A percentile compares a stretch with the other conserved stretches of the same genome.
Conservation (phyloP, 2,113 vertebrate genomes). For the Corythaeola cristata region DNA sequence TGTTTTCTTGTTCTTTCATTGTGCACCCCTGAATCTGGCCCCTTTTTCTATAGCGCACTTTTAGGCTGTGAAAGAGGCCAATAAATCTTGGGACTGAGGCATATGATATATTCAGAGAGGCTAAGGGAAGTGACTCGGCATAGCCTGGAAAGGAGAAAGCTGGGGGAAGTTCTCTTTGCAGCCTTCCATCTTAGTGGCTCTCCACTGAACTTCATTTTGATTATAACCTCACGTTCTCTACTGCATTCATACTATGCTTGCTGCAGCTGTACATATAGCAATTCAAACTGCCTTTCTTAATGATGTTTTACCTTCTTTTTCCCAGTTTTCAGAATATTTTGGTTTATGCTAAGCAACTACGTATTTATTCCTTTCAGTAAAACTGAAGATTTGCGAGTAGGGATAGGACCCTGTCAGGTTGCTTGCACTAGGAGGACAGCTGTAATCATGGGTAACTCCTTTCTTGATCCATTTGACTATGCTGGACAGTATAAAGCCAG, state of each 20-base stretch:
- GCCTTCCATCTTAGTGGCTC: background rate
- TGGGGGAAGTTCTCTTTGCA: background rate
- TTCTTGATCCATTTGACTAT: background rate
- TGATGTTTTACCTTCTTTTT: background rate
- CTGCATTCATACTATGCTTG: background rate
- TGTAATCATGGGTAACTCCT: background rate
- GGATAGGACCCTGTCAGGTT: background rate
- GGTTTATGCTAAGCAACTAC: background rate
- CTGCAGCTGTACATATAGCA: background rate
- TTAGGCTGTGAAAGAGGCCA: background rate
- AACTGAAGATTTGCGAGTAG: background rate
- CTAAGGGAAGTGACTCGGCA: background rate
- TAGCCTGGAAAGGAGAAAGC: background rate
- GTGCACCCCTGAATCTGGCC: rapidly evolving
- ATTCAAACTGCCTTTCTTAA: background rate
- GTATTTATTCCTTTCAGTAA: background rate
- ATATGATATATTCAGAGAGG: background rate
- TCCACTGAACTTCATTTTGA: background rate
- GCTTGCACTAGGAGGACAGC: background rate
- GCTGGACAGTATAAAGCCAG: background rate
- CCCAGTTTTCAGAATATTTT: background rate
- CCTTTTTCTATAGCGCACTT: background rate
- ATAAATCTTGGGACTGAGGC: background rate
- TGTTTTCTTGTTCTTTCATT: background rate
- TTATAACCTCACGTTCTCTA: background rate